phyloP scores from a whole-genome alignment of 2,797 vertebrate genomes.

The Myotis pilosus region DNA sequence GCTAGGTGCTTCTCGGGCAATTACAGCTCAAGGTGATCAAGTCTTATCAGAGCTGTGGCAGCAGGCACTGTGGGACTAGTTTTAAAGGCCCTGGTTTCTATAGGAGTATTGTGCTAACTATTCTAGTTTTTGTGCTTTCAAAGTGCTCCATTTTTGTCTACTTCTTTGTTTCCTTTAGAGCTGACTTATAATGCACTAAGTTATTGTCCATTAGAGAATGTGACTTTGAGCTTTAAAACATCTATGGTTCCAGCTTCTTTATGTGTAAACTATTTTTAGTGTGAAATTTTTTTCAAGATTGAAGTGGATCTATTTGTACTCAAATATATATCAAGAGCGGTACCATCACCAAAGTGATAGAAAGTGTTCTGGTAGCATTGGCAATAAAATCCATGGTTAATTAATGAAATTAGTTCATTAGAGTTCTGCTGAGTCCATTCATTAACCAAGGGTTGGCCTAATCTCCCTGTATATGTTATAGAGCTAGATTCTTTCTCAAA shows the following conservation, averaged over 20 bases:
- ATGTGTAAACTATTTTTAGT: slow-evolving; percentile 1
- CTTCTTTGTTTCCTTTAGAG: background rate
- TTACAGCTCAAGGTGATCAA: background rate
- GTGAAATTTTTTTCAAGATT: slow-evolving; percentile 43
- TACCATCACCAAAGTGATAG: background rate
- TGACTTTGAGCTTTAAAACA: slow-evolving; percentile 31
- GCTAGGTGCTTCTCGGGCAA: background rate
- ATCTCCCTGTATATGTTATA: background rate
- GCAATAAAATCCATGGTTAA: slow-evolving; percentile 25
- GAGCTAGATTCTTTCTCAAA: background rate
- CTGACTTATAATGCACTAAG: background rate
- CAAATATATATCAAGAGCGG: background rate
- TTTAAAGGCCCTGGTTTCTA: background rate
- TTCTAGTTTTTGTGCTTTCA: background rate
- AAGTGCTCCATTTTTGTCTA: background rate
- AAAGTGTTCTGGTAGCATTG: background rate
- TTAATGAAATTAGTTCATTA: slow-evolving; percentile 21
- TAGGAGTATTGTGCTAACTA: background rate
- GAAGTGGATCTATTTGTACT: background rate
- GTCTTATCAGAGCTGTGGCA: background rate
- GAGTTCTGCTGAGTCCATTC: slow-evolving; percentile 31
- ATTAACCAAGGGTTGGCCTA: slow-evolving; percentile 5
- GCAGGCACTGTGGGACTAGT: background rate
- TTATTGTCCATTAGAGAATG: slow-evolving; percentile 18
- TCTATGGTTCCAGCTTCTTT: background rate